Evolutionary conservation across 2,888 invertebrate species (phyloP).

Genomic region (Scaptomyza cyrtandrae): DNA sequence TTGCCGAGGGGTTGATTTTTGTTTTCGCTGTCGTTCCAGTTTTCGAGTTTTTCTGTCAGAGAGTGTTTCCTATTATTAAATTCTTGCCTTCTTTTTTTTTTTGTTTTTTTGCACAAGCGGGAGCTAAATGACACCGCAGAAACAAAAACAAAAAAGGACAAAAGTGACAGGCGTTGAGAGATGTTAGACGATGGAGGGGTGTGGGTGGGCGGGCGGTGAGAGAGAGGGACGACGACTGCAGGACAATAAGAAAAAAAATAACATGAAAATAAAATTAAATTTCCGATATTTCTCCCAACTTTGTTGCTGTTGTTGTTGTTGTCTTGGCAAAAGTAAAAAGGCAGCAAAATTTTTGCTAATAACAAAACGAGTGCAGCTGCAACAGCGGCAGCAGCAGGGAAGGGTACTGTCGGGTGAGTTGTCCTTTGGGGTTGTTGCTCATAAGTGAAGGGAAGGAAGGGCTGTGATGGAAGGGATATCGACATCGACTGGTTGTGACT

Average conservation of each 20-base stretch:
- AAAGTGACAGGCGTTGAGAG: slow-evolving; percentile 61
- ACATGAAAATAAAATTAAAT: slow-evolving; percentile 82
- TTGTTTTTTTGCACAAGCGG: slow-evolving; percentile 56
- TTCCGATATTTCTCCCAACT: slow-evolving; percentile 59
- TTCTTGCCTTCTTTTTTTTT: slow-evolving; percentile 10
- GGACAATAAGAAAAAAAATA: slow-evolving; percentile 39
- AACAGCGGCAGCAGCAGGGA: slow-evolving; percentile 12
- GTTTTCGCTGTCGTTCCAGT: slow-evolving; percentile 54
- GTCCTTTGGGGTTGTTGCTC: slow-evolving; percentile 34
- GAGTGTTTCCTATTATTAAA: slow-evolving; percentile 76
- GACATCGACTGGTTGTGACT: slow-evolving; percentile 59
- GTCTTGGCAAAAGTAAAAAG: slow-evolving; percentile 37
- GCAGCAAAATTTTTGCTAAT: slow-evolving; percentile 75
- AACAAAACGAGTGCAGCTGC: slow-evolving; percentile 71
- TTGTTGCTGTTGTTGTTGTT: slow-evolving; percentile 7
- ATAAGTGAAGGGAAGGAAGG: slow-evolving; percentile 41
- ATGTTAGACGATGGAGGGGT: slow-evolving; percentile 15
- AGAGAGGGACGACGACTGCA: slow-evolving; percentile 21
- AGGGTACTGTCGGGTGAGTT: not conserved
- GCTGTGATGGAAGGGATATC: slow-evolving; percentile 37
- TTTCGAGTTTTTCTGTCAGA: slow-evolving; percentile 40
- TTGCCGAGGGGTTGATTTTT: slow-evolving; percentile 65
- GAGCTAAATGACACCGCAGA: slow-evolving; percentile 78
- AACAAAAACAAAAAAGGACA: slow-evolving; percentile 52
- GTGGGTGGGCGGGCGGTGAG: not conserved